Base-by-base conservation (phyloP, 92 coral and sea anemone genomes). In the Actinostola sp. region DNA sequence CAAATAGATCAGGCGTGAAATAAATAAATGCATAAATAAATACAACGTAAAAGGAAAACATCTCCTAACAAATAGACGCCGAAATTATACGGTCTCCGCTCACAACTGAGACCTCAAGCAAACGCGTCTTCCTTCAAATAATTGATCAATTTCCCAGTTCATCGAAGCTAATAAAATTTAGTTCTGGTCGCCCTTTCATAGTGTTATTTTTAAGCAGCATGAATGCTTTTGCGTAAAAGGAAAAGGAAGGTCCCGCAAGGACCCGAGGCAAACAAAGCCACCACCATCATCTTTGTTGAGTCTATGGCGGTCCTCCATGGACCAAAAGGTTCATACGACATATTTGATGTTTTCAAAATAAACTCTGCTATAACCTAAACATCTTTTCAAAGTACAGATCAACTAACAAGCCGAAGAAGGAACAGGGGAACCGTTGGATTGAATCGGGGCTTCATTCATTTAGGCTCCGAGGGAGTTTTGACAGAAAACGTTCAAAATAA, bases 91-190 rank as follows among this genome's bases (percentile, higher is more conserved):
- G 42, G 42, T 36, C 42, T 36, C 42, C 11, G 42, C n/a, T n/a
- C n/a, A n/a, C n/a, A n/a, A n/a, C n/a, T n/a, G n/a, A n/a, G n/a
- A n/a, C n/a, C n/a, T n/a, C n/a, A n/a, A n/a, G n/a, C n/a, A n/a
- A n/a, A n/a, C n/a, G n/a, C n/a, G n/a, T n/a, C n/a, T n/a, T n/a
- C n/a, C n/a, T 36, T 4, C 42, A 36, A 36, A 36, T 36, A 36
- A 30, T 27, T 17, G 63, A 35, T 57, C 39, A 57, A 57, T 57
- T 57, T 57, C 39, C 63, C 33, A 57, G 36, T 16, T 9, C 63
- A 57, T 20, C 3, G 19, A 57, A 57, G 36, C 63, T 57, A 57
- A 57, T 57, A 57, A 57, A 57, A 3, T 57, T 29, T 57, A 10
- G 25, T 30, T 30, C 63, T 28, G 12, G 39, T 57, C 6, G 63